Conservation (phyloP, 2,797 vertebrate species). For the Vipera ursinii region DNA sequence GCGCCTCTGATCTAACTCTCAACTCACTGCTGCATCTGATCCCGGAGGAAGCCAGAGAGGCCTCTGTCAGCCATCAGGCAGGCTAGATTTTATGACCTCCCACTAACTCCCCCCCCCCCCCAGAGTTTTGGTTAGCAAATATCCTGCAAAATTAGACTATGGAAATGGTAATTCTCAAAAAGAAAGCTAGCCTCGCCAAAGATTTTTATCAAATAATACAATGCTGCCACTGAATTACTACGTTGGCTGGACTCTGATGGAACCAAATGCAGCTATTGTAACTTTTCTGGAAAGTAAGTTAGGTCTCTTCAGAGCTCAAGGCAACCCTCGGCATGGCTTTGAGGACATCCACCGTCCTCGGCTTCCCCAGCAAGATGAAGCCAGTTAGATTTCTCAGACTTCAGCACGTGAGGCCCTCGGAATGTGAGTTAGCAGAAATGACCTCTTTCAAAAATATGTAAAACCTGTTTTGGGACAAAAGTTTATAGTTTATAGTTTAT, state of each 20-base stretch:
- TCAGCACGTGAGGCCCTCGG: not conserved
- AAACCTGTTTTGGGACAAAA: not conserved
- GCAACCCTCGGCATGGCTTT: not conserved
- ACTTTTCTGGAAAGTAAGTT: not conserved
- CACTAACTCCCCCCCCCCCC: not conserved
- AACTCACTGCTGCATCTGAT: not conserved
- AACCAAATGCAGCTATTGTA: not conserved
- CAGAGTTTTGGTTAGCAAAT: not conserved
- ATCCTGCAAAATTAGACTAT: not conserved
- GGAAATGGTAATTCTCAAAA: not conserved
- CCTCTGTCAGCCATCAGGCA: not conserved
- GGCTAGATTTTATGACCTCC: not conserved
- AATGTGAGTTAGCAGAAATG: not conserved
- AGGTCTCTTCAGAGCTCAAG: not conserved
- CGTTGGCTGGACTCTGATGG: not conserved
- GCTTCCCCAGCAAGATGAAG: not conserved
- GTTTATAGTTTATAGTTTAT: too few relatives aligned
- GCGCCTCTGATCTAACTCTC: not conserved
- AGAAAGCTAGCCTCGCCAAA: not conserved
- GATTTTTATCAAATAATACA: not conserved
- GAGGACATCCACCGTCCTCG: not conserved
- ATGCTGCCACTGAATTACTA: not conserved
- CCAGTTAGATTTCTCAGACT: not conserved
- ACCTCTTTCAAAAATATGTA: not conserved
- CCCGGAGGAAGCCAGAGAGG: too few relatives aligned